These are phyloP conservation scores for Oncorhynchus masou DNA, from an alignment of 2,113 vertebrate species.

Conservation along the genomic window DNA sequence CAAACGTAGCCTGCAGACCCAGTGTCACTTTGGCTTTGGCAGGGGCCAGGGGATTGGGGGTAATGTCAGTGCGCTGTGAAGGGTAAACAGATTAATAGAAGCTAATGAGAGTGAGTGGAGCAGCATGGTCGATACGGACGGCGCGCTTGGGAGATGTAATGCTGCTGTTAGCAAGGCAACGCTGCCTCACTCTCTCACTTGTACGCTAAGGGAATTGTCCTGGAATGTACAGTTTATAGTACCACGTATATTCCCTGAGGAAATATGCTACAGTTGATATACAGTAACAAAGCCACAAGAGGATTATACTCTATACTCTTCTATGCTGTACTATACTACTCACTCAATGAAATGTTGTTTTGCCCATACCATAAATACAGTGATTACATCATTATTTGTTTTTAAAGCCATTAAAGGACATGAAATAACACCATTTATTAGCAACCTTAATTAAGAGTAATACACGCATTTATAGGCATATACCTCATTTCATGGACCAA, in stretches of 20 bases:
- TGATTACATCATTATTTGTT: too few species aligned
- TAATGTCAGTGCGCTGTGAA: slow-evolving; percentile 41
- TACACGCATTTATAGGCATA: too few species aligned
- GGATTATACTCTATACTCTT: too few species aligned
- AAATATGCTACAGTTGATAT: too few species aligned
- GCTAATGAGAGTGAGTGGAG: slow-evolving; percentile 68
- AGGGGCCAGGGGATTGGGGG: slow-evolving; percentile 22
- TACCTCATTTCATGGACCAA: too few species aligned
- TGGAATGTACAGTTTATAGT: not conserved
- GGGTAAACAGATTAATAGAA: slow-evolving; percentile 74
- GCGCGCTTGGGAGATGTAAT: not conserved
- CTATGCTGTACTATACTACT: too few species aligned
- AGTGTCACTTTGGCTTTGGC: slow-evolving; percentile 75
- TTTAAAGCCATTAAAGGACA: too few species aligned
- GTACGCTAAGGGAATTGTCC: not conserved
- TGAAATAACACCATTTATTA: too few species aligned
- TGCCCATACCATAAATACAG: too few species aligned
- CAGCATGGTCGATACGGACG: slow-evolving; percentile 29
- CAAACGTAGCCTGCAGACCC: slow-evolving; percentile 66
- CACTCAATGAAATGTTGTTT: too few species aligned
- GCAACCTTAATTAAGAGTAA: too few species aligned
- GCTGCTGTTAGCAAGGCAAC: not conserved
- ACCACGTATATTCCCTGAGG: not conserved
- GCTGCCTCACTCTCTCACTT: not conserved
- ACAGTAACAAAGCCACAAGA: too few species aligned